Evolutionary conservation across 2,113 vertebrate genomes (phyloP).

Genomic region (Myrmecophaga tridactyla): DNA sequence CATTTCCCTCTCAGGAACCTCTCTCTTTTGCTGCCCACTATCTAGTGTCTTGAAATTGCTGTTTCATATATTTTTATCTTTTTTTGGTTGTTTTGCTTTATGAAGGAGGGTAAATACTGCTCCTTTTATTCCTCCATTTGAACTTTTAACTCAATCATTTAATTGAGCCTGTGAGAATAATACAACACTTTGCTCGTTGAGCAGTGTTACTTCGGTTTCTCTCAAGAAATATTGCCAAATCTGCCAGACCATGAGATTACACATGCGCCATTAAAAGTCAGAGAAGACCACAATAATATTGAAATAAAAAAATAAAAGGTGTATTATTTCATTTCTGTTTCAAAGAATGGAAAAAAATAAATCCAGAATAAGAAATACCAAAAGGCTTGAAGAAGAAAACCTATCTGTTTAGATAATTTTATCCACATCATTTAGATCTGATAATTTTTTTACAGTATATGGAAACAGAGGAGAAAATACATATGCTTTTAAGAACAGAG

Average conservation of each 20-base stretch:
- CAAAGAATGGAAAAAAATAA: conserved; percentile 26
- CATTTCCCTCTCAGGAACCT: neutral
- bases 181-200: conserved; percentile 43
- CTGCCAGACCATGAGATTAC: neutral
- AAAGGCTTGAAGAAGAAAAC: neutral
- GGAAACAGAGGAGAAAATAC: neutral
- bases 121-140: neutral
- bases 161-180: conserved; percentile 21
- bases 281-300: neutral
- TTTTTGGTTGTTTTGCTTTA: neutral
- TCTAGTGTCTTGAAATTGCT: neutral
- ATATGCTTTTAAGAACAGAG: neutral
- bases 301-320: conserved; percentile 17
- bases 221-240: conserved; percentile 44
- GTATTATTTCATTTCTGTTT: conserved; percentile 30
- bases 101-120: neutral
- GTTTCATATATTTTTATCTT: neutral
- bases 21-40: neutral
- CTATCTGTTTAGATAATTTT: neutral
- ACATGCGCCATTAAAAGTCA: conserved; percentile 17
- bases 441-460: neutral
- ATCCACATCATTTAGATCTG: neutral
- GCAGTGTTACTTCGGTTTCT: conserved; percentile 36
- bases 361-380: neutral
- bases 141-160: conserved; percentile 37